A percentile compares a stretch with the other conserved stretches of the same genome.
Conservation (phyloP, 2,888 invertebrate genomes). For the Octonoba sinensis region DNA sequence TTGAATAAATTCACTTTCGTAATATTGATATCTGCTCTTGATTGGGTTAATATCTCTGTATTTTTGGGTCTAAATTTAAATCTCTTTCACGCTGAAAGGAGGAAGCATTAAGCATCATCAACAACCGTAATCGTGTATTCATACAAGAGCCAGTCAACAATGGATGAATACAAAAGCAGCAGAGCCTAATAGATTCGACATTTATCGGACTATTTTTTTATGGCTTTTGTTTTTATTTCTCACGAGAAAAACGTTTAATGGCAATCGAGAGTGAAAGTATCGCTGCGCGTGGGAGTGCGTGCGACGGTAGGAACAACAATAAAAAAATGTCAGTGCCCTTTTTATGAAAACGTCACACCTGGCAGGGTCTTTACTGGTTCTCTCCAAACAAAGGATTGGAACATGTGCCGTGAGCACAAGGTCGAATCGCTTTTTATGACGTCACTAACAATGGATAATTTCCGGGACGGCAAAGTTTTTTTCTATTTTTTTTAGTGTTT, state of each 20-base stretch:
- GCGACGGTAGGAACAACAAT: neutral
- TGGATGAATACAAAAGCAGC: too few relatives aligned
- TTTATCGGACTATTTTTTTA: neutral
- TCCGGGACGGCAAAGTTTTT: too few relatives aligned
- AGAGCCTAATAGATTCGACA: neutral
- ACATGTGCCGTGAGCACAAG: neutral
- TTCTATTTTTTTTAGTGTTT: too few relatives aligned
- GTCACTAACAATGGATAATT: neutral
- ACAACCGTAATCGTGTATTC: too few relatives aligned
- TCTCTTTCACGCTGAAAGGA: too few relatives aligned
- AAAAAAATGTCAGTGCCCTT: constrained; percentile 20
- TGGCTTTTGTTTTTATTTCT: too few relatives aligned
- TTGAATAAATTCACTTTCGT: too few relatives aligned
- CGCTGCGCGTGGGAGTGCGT: constrained; percentile 13
- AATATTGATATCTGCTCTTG: too few relatives aligned
- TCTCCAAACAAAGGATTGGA: neutral
- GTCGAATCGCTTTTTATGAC: constrained; percentile 8
- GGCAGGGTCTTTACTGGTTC: constrained; percentile 1
- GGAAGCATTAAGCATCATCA: too few relatives aligned
- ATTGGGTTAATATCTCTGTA: too few relatives aligned
- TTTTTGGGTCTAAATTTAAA: too few relatives aligned
- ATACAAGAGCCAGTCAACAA: too few relatives aligned
- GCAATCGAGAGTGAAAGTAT: constrained; percentile 5
- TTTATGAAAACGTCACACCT: constrained; percentile 9
- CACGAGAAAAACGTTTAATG: neutral